These are phyloP conservation scores for Prionailurus viverrinus DNA, from an alignment of 2,113 vertebrate species.

Conservation along the genomic window DNA sequence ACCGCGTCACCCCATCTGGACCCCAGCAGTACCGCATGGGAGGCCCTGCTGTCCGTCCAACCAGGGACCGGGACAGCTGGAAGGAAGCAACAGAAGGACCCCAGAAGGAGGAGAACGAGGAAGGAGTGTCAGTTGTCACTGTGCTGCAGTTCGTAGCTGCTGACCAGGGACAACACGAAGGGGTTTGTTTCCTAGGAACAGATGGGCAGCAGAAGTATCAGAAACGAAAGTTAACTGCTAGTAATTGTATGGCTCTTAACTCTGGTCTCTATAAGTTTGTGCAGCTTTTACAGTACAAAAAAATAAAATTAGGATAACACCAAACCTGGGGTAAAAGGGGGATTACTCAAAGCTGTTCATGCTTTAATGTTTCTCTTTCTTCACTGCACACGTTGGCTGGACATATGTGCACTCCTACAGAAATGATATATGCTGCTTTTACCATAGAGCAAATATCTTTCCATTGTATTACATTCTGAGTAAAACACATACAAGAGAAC, in stretches of 20 bases:
- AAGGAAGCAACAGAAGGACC: background rate
- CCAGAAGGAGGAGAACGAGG: background rate
- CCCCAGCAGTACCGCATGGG: background rate
- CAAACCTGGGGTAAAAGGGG: background rate
- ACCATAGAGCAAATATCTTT: background rate
- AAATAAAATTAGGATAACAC: background rate
- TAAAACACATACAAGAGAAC: background rate
- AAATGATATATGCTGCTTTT: background rate
- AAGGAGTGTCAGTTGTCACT: background rate
- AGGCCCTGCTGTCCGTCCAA: background rate
- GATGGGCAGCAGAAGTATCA: background rate
- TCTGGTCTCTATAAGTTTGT: background rate
- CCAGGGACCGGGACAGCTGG: background rate
- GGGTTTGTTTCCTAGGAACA: background rate
- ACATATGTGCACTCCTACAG: background rate
- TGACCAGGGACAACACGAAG: background rate
- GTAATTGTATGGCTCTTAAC: background rate
- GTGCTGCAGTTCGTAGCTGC: background rate
- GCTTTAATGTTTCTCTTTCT: background rate
- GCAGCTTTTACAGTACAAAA: conserved; percentile 35
- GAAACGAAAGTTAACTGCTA: background rate
- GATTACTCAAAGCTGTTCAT: background rate
- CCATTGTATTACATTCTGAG: background rate
- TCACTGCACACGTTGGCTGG: background rate
- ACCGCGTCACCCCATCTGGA: background rate